These are phyloP conservation scores for Brachionus angularis DNA, from an alignment of 1,140 invertebrate genomes.

Conservation along the genomic window DNA sequence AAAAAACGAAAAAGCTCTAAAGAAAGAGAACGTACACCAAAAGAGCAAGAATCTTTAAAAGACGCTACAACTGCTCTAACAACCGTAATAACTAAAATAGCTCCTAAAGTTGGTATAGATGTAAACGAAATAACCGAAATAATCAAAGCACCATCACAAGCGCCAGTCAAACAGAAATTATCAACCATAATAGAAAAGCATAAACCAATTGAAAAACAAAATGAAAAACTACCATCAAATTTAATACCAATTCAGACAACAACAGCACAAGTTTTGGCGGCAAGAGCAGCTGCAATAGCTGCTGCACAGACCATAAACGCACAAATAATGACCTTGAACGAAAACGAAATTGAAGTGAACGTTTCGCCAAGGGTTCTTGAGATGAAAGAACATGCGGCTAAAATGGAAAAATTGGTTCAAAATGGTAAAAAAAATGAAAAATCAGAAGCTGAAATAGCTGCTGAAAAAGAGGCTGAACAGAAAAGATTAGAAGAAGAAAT, in stretches of 20 bases:
- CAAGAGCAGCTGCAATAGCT: constrained; percentile 14
- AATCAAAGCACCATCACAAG: no score
- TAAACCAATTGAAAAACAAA: neutral
- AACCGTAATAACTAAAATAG: constrained; percentile 15
- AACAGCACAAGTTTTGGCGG: constrained; percentile 25
- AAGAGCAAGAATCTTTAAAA: neutral
- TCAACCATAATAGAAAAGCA: constrained; percentile 4
- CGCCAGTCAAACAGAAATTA: constrained; percentile 2
- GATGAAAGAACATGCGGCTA: no score
- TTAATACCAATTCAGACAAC: constrained; percentile 4
- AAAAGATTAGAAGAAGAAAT: constrained; percentile 74
- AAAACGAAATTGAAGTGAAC: neutral
- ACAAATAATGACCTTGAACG: constrained; percentile 16
- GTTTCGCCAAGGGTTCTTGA: no score
- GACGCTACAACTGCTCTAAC: neutral
- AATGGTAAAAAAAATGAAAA: neutral
- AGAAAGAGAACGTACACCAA: neutral
- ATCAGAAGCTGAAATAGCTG: neutral
- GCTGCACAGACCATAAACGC: constrained; percentile 33
- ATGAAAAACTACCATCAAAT: constrained; percentile 4
- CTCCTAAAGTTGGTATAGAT: constrained; percentile 18
- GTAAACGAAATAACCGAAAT: constrained; percentile 3
- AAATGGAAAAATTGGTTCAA: neutral
- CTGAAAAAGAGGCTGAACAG: constrained; percentile 43
- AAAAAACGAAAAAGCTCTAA: neutral